phyloP scores from a whole-genome alignment of 2,797 vertebrate species.

The Hirundo rustica region DNA sequence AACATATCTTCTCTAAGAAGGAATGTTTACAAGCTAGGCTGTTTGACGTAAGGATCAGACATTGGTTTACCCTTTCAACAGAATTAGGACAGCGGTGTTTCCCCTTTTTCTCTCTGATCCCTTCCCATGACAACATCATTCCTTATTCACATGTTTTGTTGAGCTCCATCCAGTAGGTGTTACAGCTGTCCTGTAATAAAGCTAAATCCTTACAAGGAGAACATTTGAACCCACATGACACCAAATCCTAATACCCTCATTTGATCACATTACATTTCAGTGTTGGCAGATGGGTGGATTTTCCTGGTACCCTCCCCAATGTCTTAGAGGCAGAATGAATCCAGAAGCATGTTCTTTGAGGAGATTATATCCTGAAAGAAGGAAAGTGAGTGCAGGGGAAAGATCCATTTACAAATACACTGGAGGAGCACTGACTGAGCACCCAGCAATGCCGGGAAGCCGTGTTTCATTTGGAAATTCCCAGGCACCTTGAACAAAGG shows the following conservation, averaged over 20 bases:
- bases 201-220: background rate
- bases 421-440: background rate
- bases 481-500: background rate
- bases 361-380: background rate
- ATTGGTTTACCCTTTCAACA: background rate
- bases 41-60: background rate
- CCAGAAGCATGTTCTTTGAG: background rate
- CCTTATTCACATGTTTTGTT: background rate
- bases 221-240: background rate
- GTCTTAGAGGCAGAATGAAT: background rate
- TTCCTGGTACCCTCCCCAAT: background rate
- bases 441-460: background rate
- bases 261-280: background rate
- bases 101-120: background rate
- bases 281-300: background rate
- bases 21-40: background rate
- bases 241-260: background rate
- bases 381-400: background rate
- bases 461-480: rapidly evolving
- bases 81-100: background rate
- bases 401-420: background rate
- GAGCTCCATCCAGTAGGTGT: background rate
- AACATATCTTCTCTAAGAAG: background rate
- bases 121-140: background rate
- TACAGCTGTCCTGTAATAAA: background rate